Percentiles rank a stretch among this genome's conserved stretches.
Evolutionary conservation across 2,113 vertebrate species (phyloP).

Genomic region (Junco hyemalis): DNA sequence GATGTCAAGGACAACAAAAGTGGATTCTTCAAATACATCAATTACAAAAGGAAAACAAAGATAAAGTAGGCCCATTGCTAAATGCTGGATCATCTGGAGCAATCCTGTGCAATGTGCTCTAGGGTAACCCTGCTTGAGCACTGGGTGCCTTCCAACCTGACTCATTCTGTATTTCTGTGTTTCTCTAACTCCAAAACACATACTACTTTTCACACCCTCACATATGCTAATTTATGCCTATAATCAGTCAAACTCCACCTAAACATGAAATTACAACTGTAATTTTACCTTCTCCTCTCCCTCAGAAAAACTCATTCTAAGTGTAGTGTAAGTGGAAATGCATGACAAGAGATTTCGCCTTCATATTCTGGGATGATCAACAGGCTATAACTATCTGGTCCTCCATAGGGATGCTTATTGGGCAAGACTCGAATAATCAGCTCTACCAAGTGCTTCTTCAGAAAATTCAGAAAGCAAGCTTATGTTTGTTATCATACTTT

Average conservation of each 20-base stretch:
- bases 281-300: background rate
- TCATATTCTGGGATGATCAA: background rate
- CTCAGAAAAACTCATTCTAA: background rate
- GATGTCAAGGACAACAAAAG: background rate
- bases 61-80: background rate
- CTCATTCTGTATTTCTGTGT: background rate
- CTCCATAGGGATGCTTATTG: background rate
- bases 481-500: background rate
- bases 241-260: background rate
- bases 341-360: background rate
- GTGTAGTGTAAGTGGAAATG: background rate
- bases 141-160: background rate
- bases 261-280: background rate
- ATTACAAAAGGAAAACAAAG: background rate
- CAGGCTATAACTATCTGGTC: background rate
- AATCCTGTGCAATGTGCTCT: background rate
- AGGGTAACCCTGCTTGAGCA: background rate
- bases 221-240: background rate
- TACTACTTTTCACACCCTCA: background rate
- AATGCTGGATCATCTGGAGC: background rate
- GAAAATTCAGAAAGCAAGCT: background rate
- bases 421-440: fast-evolving
- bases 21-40: background rate
- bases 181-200: background rate
- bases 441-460: background rate